Base-by-base conservation (phyloP, 2,797 vertebrate species). In the Centroberyx gerrardi region DNA sequence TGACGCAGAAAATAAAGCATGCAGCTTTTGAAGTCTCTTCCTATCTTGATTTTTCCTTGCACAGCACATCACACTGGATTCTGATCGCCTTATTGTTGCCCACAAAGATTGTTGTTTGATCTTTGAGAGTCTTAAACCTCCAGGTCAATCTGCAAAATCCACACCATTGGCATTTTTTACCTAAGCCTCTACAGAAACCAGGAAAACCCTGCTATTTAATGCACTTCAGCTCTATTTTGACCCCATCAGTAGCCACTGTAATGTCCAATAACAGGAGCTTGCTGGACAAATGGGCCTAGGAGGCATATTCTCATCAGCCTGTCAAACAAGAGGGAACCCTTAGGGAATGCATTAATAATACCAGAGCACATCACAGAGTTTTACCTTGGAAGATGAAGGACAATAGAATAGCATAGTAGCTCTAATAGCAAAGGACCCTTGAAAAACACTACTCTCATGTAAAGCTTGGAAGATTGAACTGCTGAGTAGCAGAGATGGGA, bases 231-330 rank as follows among this genome's bases (percentile, higher is more conserved):
- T 55, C 36, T 44, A 40, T 27, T 53, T 27, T 63, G 59, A 62
- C 62, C 64, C 62, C 53, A 68, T 75, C 62, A 58, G 31, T 59
- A n/a, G 22, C 18, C 51, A 66, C 28, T 62, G 6, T 42, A 65
- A 63, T 48, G 51, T 66, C 61, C 9, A 14, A 66, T 66, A 69
- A 62, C 5, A 33, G 46, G 18, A 18, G 44, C 31, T 36, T 3
- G 8, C 40, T 56, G 53, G 38, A 12, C 36, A 22, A 55, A 29
- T 5, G 17, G 14, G 36, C 58, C 53, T 48, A 18, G 27, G 56
- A 69, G 48, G 53, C 36, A 51, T 67, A 46, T 22, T 58, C 27
- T 68, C 38, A 59, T 73, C 53, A 56, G 36, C 17, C 31, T 64
- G 29, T 29, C 52, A n/a, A 22, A 56, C 52, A 56, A 28, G 27